Evolutionary conservation across 2,797 vertebrate species (phyloP), one percentile per base, ranked within the genome.

Genomic region (Tokudaia tokunoshimensis): DNA sequence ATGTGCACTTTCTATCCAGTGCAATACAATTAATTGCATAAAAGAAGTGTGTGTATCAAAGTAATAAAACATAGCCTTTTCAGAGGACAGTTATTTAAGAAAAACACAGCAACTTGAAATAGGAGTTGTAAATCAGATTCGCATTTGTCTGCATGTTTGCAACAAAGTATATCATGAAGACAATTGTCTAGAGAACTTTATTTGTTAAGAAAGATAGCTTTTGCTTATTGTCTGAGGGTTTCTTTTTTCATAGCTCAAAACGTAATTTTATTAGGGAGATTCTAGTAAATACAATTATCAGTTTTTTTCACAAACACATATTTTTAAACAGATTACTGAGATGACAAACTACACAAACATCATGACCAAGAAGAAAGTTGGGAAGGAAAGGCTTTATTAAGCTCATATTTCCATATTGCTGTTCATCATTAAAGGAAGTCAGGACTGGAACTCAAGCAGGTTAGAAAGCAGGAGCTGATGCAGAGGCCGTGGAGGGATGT

Each of bases 261-360:
- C 59, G 63, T 90, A 97, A 96, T 94, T 67, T 19, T 91, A 59
- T 97, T 97, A 95, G 22, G 31, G 17, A 89, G 13, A 41, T 90
- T 96, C 81, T 97, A 93, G 34, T 55, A 93, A 95, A 96, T 94
- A 47, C 57, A 97, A 97, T 97, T 96, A 93, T 83, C 91, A 96
- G 94, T 97, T 97, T 97, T 88, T 90, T 96, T 92, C 83, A 96
- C 47, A 89, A 94, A 89, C 52, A 94, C 65, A 50, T 80, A 85
- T 61, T 94, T 96, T 96, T 94, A 97, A 97, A 47, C 13, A 76
- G 52, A 96, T 97, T 97, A 96, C 84, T 93, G 37, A 90, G 4
- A 94, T 78, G 81, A 92, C 26, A 92, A 96, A 93, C 12, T 52
- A 52, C 52, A 52, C 52, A 52, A 52, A 52, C 52, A 52, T 13